phyloP scores from a whole-genome alignment of 2,113 vertebrate genomes.

The Chaetura pelagica region DNA sequence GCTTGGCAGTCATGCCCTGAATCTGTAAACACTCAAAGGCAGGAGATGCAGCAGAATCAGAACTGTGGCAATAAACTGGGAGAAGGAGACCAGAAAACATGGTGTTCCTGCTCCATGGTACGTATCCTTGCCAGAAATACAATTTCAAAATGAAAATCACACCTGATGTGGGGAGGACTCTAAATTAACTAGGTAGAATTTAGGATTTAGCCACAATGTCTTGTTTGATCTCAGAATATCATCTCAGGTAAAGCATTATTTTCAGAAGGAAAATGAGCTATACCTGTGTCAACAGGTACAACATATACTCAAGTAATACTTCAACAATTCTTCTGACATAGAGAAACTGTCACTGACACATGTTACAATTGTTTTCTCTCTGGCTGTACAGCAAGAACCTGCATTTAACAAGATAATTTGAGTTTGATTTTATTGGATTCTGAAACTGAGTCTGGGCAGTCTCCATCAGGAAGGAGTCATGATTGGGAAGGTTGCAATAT shows the following conservation, averaged over 20 bases:
- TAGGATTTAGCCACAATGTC: neutral
- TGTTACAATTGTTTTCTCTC: neutral
- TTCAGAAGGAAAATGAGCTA: neutral
- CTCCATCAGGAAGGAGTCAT: neutral
- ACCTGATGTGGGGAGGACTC: neutral
- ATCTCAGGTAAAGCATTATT: neutral
- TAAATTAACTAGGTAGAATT: neutral
- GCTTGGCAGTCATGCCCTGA: neutral
- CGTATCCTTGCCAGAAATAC: neutral
- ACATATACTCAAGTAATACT: neutral
- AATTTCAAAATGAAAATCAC: neutral
- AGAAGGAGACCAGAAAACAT: neutral
- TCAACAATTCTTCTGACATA: neutral
- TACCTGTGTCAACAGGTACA: neutral
- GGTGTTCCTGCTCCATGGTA: neutral
- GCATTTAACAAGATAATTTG: neutral
- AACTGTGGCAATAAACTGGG: neutral
- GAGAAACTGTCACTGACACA: neutral
- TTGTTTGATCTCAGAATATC: neutral
- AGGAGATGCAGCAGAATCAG: neutral
- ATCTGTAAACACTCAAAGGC: neutral
- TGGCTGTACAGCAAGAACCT: neutral
- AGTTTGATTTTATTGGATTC: neutral
- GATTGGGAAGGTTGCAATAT: neutral
- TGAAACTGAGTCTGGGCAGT: neutral